These are phyloP conservation scores for Camptogramma bilineatum DNA, from an alignment of 2,888 invertebrate species.

Conservation along the genomic window DNA sequence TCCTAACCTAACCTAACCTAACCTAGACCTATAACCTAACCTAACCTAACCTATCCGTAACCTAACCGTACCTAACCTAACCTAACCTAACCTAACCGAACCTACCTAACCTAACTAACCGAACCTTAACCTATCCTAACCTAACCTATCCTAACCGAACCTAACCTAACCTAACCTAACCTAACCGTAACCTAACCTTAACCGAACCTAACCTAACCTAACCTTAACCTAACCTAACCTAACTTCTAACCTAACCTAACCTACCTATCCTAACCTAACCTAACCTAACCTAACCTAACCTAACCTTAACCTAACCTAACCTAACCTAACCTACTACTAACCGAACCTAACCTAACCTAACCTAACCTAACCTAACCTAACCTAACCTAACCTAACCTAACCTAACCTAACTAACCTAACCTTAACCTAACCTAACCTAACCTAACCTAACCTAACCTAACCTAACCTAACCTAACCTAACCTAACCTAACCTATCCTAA, in stretches of 20 bases:
- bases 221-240: too few relatives aligned
- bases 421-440: slow-evolving; percentile 30
- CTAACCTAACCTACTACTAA: slow-evolving; percentile 38
- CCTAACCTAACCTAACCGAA: slow-evolving; percentile 41
- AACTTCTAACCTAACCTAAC: slow-evolving; percentile 39
- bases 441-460: slow-evolving; percentile 5
- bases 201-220: too few relatives aligned
- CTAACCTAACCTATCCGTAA: slow-evolving; percentile 19
- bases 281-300: slow-evolving; percentile 29
- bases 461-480: too few relatives aligned
- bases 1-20: slow-evolving; percentile 37
- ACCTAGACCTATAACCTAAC: slow-evolving; percentile 34
- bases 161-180: slow-evolving; percentile 45
- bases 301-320: slow-evolving; percentile 34
- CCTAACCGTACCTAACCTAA: slow-evolving; percentile 42
- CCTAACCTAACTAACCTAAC: slow-evolving; percentile 24
- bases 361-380: slow-evolving; percentile 38
- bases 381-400: slow-evolving; percentile 33
- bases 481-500: too few relatives aligned
- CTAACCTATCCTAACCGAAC: slow-evolving; percentile 41
- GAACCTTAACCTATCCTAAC: slow-evolving; percentile 15
- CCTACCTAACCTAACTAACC: slow-evolving; percentile 31
- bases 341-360: slow-evolving; percentile 40
- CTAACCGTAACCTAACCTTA: too few relatives aligned
- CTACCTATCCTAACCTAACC: slow-evolving; percentile 33